Base-by-base conservation (phyloP, 2,113 vertebrate species). In the Cygnus buccinator region DNA sequence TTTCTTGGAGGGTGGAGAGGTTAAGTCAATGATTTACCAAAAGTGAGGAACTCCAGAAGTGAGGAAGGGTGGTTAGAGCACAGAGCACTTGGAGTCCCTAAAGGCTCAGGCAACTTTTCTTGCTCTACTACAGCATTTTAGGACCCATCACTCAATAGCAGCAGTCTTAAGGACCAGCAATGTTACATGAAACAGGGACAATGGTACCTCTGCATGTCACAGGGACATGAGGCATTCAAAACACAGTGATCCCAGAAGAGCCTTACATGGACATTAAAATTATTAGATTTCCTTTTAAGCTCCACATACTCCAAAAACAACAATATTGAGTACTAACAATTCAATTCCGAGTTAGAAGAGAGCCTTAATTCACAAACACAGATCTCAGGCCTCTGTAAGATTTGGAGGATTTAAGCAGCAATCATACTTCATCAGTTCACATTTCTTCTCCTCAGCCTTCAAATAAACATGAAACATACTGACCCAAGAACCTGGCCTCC, bases 1-100 rank as follows among this genome's bases (percentile, higher is more conserved):
- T 63, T 97, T 91, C 89, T 90, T 86, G 31, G 33, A 84, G 35
- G 44, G 23, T 50, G 46, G 46, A 70, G 17, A 26, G 25, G 33
- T 72, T 87, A 89, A 96, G 31, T 79, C 57, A 79, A 54, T 5
- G 44, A 84, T 83, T 96, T 95, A 86, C 78, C 70, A 91, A 88
- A 92, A 94, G 2, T 3, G 62, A 93, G 75, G 48, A 81, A 89
- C 75, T 92, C 74, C 82, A 95, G 75, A 90, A 96, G 87, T 0
- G 10, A 87, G 46, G 55, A 81, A 87, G 12, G 4, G 11, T 50
- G 21, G 25, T 31, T 25, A 84, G 39, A 22, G n/a, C 52, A 67
- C 37, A 58, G 29, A 66, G 22, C 41, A 81, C 29, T 19, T 21
- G 61, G 63, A 77, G 35, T 7, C 41, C 41, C 18, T 26, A 21